Base-by-base conservation (phyloP, 2,113 vertebrate genomes). In the Emydocephalus ijimae region DNA sequence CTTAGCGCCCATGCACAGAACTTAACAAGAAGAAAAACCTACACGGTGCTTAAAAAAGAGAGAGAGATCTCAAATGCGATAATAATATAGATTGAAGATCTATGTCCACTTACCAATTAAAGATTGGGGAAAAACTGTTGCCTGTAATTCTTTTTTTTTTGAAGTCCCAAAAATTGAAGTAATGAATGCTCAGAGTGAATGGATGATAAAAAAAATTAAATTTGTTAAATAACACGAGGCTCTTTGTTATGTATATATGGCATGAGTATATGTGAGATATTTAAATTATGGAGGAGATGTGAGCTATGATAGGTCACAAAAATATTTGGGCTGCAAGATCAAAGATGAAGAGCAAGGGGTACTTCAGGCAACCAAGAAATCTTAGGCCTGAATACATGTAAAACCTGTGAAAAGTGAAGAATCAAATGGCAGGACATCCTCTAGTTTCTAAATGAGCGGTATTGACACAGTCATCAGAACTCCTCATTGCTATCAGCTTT, bases 401-500 rank as follows among this genome's bases (percentile, higher is more conserved):
- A 50, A 87, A 15, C 8, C 52, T 45, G 10, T 3, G 54, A 3
- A n/a, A 20, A 24, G 11, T 74, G n/a, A 48, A 74, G 64, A 34
- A 74, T 59, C 90, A 55, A 94, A 90, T 64, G 89, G 55, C 18
- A 88, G 23, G 23, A 39, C 61, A 15, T n/a, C 10, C 45, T 29
- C 64, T 89, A 74, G 50, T 43, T 89, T 45, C 92, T 81, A 45
- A 95, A 43, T 12, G 81, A 94, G 89, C 26, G 81, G 29, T 55
- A 15, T 39, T 91, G 91, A 48, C 90, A 91, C 61, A 93, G 90
- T 48, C 57, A 59, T 57, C 6, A 64, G 85, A 93, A 45, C 26
- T 92, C 93, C 94, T 94, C 39, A 89, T 29, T 90, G 59, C 12
- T 3, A 92, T 87, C n/a, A 43, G 29, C 57, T 91, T 14, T 85